Percentiles rank a stretch among this genome's conserved stretches.
These are phyloP conservation scores for Tetranychus urticae DNA, from an alignment of 1,140 invertebrate species.

Conservation along the genomic window DNA sequence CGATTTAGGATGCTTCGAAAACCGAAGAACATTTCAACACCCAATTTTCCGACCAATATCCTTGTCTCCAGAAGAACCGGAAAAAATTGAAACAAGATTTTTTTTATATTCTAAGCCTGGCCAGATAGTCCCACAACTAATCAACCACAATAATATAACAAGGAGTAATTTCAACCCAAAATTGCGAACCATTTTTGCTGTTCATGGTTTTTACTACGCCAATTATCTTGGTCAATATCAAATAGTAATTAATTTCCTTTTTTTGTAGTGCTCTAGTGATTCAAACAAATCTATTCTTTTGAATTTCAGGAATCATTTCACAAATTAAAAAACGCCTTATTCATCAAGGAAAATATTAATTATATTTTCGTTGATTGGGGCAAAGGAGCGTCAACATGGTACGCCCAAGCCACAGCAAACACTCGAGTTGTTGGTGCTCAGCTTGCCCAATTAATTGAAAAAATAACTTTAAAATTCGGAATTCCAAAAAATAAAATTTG, in stretches of 20 bases:
- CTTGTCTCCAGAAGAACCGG: slow-evolving; percentile 2
- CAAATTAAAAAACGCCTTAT: neutral
- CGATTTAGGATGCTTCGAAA: slow-evolving; percentile 9
- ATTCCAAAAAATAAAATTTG: slow-evolving; percentile 23
- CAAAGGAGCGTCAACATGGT: slow-evolving; percentile 21
- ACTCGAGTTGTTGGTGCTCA: slow-evolving; percentile 36
- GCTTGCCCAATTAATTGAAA: slow-evolving; percentile 20
- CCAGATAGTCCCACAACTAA: neutral
- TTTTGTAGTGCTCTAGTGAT: too few species aligned
- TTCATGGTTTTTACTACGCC: slow-evolving; percentile 1
- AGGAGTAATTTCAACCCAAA: slow-evolving; percentile 20
- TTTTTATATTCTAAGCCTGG: neutral
- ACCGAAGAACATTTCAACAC: slow-evolving; percentile 5
- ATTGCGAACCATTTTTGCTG: slow-evolving; percentile 23
- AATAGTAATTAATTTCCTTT: neutral
- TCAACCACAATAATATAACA: neutral
- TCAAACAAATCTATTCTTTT: too few species aligned
- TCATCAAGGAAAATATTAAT: slow-evolving; percentile 12
- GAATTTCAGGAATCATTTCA: neutral
- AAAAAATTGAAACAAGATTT: neutral
- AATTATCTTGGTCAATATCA: neutral
- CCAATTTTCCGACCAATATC: slow-evolving; percentile 3
- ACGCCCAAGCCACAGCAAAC: slow-evolving; percentile 34
- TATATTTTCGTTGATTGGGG: slow-evolving; percentile 22
- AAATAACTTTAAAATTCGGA: neutral